phyloP scores from a whole-genome alignment of 2,888 invertebrate species.

The Lathronympha strigana region DNA sequence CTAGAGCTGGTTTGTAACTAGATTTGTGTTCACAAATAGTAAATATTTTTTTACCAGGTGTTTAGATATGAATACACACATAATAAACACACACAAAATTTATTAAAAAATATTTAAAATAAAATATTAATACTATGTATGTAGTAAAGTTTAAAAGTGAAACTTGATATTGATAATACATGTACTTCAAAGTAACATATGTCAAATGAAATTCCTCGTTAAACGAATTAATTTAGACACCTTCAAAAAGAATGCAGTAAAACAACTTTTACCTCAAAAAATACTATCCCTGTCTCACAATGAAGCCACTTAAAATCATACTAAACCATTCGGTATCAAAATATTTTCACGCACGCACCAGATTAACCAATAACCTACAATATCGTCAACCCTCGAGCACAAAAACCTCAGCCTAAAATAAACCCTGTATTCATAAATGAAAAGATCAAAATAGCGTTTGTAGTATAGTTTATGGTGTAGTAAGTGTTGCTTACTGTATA shows the following conservation, averaged over 20 bases:
- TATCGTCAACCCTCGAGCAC: constrained; percentile 13
- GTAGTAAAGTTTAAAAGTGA: too few relatives aligned
- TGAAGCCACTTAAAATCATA: constrained; percentile 42
- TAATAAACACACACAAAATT: too few relatives aligned
- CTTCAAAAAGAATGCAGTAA: constrained; percentile 1
- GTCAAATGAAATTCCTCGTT: too few relatives aligned
- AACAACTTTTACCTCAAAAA: constrained; percentile 28
- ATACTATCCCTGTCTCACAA: constrained; percentile 37
- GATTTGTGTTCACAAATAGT: too few relatives aligned
- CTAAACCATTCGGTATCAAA: constrained; percentile 40
- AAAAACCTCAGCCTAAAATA: neutral
- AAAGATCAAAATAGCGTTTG: neutral
- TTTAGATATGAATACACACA: neutral
- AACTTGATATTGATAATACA: too few relatives aligned
- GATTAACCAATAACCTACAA: constrained; percentile 32
- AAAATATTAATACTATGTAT: too few relatives aligned
- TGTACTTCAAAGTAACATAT: too few relatives aligned
- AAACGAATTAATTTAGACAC: too few relatives aligned
- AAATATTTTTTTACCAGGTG: too few relatives aligned
- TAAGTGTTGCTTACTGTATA: constrained; percentile 39
- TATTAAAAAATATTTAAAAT: too few relatives aligned
- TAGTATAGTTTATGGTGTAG: constrained; percentile 13
- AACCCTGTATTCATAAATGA: neutral
- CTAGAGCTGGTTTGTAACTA: too few relatives aligned
- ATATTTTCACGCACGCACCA: constrained; percentile 44